Evolutionary conservation across 2,797 vertebrate species (phyloP).

Genomic region (Oreonectes daqikongensis): DNA sequence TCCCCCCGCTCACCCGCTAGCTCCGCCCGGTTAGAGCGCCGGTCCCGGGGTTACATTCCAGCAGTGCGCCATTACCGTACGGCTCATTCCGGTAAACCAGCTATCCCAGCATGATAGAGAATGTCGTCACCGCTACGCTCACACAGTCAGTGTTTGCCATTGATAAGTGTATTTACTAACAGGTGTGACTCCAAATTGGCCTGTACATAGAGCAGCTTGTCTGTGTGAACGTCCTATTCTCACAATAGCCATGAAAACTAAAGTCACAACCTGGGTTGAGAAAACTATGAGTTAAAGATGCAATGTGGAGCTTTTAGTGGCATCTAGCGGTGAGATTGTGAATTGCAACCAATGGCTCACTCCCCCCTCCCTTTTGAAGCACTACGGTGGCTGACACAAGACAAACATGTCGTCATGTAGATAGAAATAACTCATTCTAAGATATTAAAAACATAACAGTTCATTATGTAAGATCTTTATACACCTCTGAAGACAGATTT

Average conservation of each 20-base stretch:
- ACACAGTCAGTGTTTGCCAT: not conserved
- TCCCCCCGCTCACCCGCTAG: slow-evolving; percentile 32
- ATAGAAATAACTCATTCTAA: no score
- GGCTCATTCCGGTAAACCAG: slow-evolving; percentile 5
- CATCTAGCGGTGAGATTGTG: no score
- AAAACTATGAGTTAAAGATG: no score
- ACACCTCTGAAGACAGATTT: no score
- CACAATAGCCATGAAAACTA: not conserved
- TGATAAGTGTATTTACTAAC: not conserved
- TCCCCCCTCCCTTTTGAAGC: no score
- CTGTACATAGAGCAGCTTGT: not conserved
- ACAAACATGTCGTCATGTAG: no score
- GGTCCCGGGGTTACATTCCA: slow-evolving; percentile 71
- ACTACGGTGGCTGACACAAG: no score
- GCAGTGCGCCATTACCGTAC: slow-evolving; percentile 69
- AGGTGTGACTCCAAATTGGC: not conserved
- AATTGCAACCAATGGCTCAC: no score
- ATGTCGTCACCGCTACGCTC: not conserved
- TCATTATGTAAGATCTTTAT: no score
- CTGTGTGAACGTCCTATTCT: not conserved
- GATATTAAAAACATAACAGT: no score
- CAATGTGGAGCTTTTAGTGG: no score
- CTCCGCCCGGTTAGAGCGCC: slow-evolving; percentile 17
- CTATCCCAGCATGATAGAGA: not conserved
- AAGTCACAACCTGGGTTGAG: no score